Conservation (phyloP, 2,113 vertebrate genomes). For the Paedocypris sp. region DNA sequence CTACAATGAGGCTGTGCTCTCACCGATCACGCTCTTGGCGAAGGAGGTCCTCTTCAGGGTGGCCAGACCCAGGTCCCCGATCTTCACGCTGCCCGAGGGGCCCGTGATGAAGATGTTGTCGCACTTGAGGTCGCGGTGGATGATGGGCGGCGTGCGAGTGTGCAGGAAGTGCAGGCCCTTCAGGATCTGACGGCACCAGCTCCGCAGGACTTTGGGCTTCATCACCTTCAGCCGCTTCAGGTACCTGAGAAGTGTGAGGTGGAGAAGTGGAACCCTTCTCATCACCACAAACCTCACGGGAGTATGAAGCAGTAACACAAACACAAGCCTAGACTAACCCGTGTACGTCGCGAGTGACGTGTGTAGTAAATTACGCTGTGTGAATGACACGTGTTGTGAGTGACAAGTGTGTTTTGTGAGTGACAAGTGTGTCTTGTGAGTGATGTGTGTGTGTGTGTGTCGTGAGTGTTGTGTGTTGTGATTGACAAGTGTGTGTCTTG, state of each 20-base stretch:
- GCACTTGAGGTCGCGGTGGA: constrained; percentile 95
- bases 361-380: no score
- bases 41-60: constrained; percentile 94
- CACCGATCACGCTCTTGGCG: constrained; percentile 96
- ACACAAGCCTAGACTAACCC: no score
- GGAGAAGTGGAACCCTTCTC: no score
- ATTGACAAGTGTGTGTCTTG: no score
- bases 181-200: constrained; percentile 95
- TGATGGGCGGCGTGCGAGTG: constrained; percentile 89
- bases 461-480: no score
- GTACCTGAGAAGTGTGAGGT: constrained; percentile 63
- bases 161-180: constrained; percentile 94
- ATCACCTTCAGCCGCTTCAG: constrained; percentile 97
- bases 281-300: no score
- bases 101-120: constrained; percentile 99
- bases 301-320: no score
- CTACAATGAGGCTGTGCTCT: background rate
- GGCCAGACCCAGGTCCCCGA: constrained; percentile 89
- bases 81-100: constrained; percentile 94
- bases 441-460: no score
- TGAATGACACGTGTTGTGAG: no score
- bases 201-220: constrained; percentile 93
- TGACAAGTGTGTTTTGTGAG: no score
- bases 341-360: no score
- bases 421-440: no score